These are phyloP conservation scores for Cosmorhoe ocellata DNA, from an alignment of 2,888 invertebrate species.

Conservation along the genomic window DNA sequence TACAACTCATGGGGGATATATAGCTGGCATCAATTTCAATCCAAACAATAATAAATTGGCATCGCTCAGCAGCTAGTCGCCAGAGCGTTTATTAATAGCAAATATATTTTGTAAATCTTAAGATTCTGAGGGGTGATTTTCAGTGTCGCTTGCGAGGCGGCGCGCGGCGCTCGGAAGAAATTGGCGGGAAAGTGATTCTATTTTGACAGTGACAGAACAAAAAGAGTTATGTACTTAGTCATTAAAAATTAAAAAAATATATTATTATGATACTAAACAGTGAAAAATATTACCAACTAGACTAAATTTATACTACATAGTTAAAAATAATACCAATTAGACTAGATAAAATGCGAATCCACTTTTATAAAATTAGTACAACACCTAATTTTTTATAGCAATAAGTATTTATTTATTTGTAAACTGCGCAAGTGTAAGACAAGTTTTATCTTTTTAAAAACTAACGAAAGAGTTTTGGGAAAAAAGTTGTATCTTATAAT, in stretches of 20 bases:
- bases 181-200: slow-evolving; percentile 23
- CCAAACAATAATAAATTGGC: slow-evolving; percentile 81
- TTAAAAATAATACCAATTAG: too few species aligned
- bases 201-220: slow-evolving; percentile 24
- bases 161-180: slow-evolving; percentile 66
- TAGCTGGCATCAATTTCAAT: slow-evolving; percentile 79
- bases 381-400: too few species aligned
- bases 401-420: too few species aligned
- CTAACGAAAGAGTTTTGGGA: too few species aligned
- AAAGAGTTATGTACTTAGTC: not conserved
- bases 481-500: too few species aligned
- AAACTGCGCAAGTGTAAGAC: too few species aligned
- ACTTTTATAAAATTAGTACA: too few species aligned
- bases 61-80: slow-evolving; percentile 70
- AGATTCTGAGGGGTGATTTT: slow-evolving; percentile 62
- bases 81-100: slow-evolving; percentile 78
- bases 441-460: too few species aligned
- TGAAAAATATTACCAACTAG: too few species aligned
- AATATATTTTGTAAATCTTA: slow-evolving; percentile 75
- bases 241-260: not conserved
- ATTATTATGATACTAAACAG: too few species aligned
- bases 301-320: too few species aligned
- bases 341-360: too few species aligned
- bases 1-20: slow-evolving; percentile 77
- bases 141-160: slow-evolving; percentile 67